A percentile compares a stretch with the other conserved stretches of the same genome.
These are phyloP conservation scores for Drosophila atripex DNA, from an alignment of 2,888 invertebrate genomes.

Conservation along the genomic window DNA sequence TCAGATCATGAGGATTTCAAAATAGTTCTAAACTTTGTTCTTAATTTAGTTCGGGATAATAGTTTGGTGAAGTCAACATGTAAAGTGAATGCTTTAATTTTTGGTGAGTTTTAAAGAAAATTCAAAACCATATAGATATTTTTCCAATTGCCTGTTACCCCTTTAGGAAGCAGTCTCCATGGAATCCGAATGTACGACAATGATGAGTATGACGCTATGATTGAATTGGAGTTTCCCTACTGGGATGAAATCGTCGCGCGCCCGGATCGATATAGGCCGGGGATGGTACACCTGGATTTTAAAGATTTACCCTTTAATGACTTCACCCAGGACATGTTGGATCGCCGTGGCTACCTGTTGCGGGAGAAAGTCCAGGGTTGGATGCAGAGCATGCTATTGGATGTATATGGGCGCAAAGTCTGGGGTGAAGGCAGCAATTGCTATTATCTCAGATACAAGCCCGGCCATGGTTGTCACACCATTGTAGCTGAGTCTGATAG, in stretches of 20 bases:
- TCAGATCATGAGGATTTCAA: conserved; percentile 35
- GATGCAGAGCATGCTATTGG: conserved; percentile 37
- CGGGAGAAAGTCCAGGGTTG: conserved; percentile 5
- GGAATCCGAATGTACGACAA: conserved; percentile 51
- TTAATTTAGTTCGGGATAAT: background rate
- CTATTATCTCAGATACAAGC: conserved; percentile 49
- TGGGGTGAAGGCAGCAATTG: background rate
- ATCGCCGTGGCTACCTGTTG: conserved; percentile 13
- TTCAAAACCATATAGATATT: background rate
- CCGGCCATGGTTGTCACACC: conserved; percentile 55
- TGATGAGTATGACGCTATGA: conserved; percentile 65
- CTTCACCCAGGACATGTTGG: conserved; percentile 23
- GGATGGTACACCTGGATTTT: conserved; percentile 57
- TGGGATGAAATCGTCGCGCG: conserved; percentile 22
- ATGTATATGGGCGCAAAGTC: conserved; percentile 14
- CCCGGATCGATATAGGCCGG: conserved; percentile 45
- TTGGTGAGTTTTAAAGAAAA: conserved; percentile 33
- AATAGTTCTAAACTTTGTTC: conserved; percentile 33
- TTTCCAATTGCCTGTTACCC: background rate
- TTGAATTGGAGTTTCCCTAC: conserved; percentile 54
- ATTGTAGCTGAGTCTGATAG: conserved; percentile 44
- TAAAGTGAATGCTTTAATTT: background rate
- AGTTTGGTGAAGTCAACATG: conserved; percentile 9
- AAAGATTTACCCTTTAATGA: conserved; percentile 1
- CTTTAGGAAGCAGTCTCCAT: conserved; percentile 59